phyloP scores from a whole-genome alignment of 2,113 vertebrate genomes.

The Columbina picui region DNA sequence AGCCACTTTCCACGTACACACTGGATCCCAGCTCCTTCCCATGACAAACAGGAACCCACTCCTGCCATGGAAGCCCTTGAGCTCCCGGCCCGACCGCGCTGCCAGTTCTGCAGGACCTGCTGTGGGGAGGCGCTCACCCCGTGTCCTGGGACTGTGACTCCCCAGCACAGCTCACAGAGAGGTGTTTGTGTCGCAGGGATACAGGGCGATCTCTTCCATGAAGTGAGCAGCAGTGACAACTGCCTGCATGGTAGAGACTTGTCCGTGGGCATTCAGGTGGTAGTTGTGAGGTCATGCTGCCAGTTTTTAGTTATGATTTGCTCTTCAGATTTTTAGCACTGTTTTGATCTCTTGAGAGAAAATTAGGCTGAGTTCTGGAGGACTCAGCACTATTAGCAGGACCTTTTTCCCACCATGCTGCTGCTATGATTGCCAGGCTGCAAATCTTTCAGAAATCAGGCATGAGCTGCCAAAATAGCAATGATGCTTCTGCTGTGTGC shows the following conservation, averaged over 20 bases:
- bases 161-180: rapidly evolving
- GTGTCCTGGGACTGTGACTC: rapidly evolving
- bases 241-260: background rate
- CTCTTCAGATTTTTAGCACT: background rate
- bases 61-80: background rate
- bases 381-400: rapidly evolving
- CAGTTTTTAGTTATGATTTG: background rate
- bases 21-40: background rate
- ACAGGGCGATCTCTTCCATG: background rate
- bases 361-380: background rate
- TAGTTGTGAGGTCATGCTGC: background rate
- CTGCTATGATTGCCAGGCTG: background rate
- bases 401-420: rapidly evolving
- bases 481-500: background rate
- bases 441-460: background rate
- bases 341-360: background rate
- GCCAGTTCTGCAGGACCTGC: background rate
- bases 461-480: background rate
- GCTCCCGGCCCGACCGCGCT: background rate
- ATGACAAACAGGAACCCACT: background rate
- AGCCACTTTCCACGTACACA: background rate
- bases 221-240: background rate
- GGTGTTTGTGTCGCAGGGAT: background rate
- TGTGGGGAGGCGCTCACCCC: rapidly evolving
- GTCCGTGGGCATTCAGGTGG: background rate